Base-by-base conservation (phyloP, 2,888 invertebrate species). In the Spodoptera picta region DNA sequence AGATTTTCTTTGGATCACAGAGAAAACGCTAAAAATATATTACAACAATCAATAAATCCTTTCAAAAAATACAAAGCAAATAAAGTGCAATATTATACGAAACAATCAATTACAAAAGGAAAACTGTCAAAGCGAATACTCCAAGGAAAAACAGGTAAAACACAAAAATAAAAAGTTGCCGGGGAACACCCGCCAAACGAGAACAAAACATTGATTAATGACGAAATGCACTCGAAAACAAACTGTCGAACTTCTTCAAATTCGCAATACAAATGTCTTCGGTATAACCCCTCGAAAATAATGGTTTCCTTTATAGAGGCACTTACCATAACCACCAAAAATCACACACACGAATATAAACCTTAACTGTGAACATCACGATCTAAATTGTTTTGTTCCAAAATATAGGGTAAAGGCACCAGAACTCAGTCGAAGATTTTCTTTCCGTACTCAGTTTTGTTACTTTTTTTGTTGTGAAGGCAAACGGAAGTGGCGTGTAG, bases 241-340 rank as follows among this genome's bases (percentile, higher is more conserved):
- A 93, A 94, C 94, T 94, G 94, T 94, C 94, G 94, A 94, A 94
- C 91, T 94, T 93, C 93, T 93, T 94, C 94, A 93, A 94, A 94
- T 92, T 89, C 92, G 83, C 92, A 84, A 93, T 93, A 94, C 94
- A 94, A 94, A 94, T 92, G 93, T 90, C 88, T 89, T 87, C 83
- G 83, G 86, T 88, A 89, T 91, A 91, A 91, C 92, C 92, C 92
- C 90, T 90, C 92, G 90, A 82, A 92, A 94, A 94, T 94, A 94
- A 94, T 94, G 93, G 93, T 92, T 94, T 93, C 94, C 94, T 93
- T 87, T 90, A 87, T 84, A 69, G 75, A 72, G 57, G 65, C 69
- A 79, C 77, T 79, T 79, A 80, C 68, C 86, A 53, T 83, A 89
- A 85, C 73, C 67, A 76, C 82, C 82, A 27, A 4, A 14, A 58